Base-by-base conservation (phyloP, 2,797 vertebrate genomes). In the Epinephelus awoara region DNA sequence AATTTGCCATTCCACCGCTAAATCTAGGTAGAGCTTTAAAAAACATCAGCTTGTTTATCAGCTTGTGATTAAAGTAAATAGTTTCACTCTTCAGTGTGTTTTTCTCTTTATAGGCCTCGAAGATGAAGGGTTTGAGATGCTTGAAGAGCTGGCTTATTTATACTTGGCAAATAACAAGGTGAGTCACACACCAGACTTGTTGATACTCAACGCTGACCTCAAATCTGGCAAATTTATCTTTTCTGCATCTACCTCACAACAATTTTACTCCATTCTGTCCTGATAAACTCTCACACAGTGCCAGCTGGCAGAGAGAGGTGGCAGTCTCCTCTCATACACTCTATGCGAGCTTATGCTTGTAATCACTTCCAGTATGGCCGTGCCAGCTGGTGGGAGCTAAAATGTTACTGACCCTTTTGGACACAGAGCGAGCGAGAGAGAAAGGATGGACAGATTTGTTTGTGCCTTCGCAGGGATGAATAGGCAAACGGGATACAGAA, bases 111-210 rank as follows among this genome's bases (percentile, higher is more conserved):
- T 75, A 99, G 98, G 97, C 47, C 94, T 99, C 77, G 96, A 97
- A 44, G 97, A 98, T 86, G 97, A 99, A 90, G 96, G 96, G 4
- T 98, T 99, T 92, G 96, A 98, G 86, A 96, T 96, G 92, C 94
- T 99, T 44, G 96, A 97, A 78, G 96, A 96, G 72, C 95, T 99
- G 92, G 96, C 96, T 82, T 99, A 99, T 93, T 94, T 99, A 84
- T 99, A 99, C 87, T 91, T 99, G 95, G 98, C 97, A 85, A 99
- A 99, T 88, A 99, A 99, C 88, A 97, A 97, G 96, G 98, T 99
- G 90, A 95, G 93, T 89, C 77, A 84, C 29, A 47, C 15, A 29
- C 3, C 34, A 56, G 34, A 62, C 44, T 62, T 70, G 17, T 72
- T 72, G 76, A 44, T 69, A 51, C 29, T 81, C 47, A 14, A 2